Evolutionary conservation across 2,113 vertebrate genomes (phyloP).

Genomic region (Ailurus styani): DNA sequence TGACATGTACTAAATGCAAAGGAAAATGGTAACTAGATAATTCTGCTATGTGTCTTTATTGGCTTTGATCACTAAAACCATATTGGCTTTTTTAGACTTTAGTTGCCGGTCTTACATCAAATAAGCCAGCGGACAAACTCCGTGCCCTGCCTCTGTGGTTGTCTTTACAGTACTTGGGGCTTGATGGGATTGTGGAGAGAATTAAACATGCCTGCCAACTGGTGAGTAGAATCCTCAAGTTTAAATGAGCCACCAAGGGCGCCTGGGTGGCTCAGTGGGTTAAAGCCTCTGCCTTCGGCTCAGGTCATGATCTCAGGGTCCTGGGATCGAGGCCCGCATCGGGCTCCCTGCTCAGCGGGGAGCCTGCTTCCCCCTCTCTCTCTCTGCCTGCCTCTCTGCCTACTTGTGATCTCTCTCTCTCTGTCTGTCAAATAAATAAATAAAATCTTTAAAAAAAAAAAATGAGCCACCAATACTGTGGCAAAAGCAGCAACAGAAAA

Average conservation of each 20-base stretch:
- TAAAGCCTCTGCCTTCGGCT: too few species aligned
- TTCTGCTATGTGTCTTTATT: neutral
- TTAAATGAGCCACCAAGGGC: neutral
- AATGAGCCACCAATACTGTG: neutral
- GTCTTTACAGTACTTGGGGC: conserved; percentile 94
- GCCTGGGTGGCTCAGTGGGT: too few species aligned
- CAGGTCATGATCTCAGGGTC: too few species aligned
- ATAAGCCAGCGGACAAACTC: conserved; percentile 92
- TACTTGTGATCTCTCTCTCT: too few species aligned
- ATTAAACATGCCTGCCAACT: conserved; percentile 90
- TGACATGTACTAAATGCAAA: neutral
- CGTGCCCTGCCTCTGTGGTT: conserved; percentile 95
- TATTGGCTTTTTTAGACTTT: conserved; percentile 84
- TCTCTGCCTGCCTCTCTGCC: too few species aligned
- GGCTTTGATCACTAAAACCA: neutral
- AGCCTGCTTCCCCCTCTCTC: too few species aligned
- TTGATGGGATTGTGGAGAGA: conserved; percentile 91
- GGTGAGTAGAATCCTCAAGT: conserved; percentile 80
- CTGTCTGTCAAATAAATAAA: too few species aligned
- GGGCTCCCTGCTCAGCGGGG: too few species aligned
- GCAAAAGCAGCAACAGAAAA: neutral
- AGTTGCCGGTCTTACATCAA: conserved; percentile 93
- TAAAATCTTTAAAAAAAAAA: too few species aligned
- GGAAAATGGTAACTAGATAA: neutral
- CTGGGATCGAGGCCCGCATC: too few species aligned